Conservation (phyloP, 2,113 vertebrate genomes). For the Puma concolor region DNA sequence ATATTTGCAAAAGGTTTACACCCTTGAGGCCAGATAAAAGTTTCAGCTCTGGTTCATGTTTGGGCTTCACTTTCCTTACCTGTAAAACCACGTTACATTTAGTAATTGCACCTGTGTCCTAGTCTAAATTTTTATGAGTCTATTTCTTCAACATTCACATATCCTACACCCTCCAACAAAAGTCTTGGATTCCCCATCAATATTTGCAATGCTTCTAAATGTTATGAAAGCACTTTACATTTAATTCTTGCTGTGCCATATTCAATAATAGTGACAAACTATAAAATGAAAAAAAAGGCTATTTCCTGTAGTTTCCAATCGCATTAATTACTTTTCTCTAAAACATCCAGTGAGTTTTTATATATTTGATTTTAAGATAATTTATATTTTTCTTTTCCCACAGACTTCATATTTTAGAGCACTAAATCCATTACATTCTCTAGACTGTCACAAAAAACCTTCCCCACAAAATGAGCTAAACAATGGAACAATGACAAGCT, state of each 20-base stretch:
- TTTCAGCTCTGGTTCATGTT: background rate
- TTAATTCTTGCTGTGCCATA: constrained; percentile 10
- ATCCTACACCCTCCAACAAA: background rate
- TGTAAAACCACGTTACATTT: background rate
- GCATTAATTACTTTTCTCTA: constrained; percentile 69
- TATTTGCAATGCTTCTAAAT: background rate
- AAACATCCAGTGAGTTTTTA: constrained; percentile 61
- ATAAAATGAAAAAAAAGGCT: background rate
- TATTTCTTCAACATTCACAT: background rate
- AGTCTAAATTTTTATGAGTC: background rate
- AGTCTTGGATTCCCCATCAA: background rate
- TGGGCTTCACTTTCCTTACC: background rate
- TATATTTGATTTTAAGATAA: constrained; percentile 45
- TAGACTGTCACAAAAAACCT: constrained; percentile 21
- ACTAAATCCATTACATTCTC: constrained; percentile 51
- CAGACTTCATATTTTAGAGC: constrained; percentile 61
- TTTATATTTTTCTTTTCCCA: constrained; percentile 54
- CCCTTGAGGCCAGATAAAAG: background rate
- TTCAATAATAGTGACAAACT: constrained; percentile 47
- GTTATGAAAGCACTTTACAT: constrained; percentile 18
- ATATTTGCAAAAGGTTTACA: background rate
- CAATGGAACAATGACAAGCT: constrained; percentile 53
- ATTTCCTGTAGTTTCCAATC: constrained; percentile 50
- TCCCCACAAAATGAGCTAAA: constrained; percentile 56
- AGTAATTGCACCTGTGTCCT: background rate